A percentile compares a stretch with the other conserved stretches of the same genome.
Conservation (phyloP, 2,888 invertebrate genomes). For the Archips crataeganus region DNA sequence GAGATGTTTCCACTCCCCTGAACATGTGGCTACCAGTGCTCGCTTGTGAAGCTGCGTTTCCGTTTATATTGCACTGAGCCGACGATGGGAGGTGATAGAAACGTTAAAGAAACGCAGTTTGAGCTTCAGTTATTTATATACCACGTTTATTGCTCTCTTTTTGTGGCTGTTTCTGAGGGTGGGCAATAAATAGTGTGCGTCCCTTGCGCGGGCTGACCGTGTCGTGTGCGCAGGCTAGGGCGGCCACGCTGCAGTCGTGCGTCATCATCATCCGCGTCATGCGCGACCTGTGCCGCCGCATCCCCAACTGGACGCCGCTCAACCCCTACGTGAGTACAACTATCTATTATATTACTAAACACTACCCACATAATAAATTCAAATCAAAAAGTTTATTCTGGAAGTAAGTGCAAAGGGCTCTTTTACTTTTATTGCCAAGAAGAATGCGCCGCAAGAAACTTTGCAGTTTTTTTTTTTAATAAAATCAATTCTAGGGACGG, state of each 20-base stretch:
- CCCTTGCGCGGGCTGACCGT: slow-evolving; percentile 7
- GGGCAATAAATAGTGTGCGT: slow-evolving; percentile 58
- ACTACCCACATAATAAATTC: too few species aligned
- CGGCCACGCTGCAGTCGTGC: slow-evolving; percentile 97
- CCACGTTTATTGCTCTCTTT: slow-evolving; percentile 65
- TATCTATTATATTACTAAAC: neutral
- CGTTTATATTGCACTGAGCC: slow-evolving; percentile 66
- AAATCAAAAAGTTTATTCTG: too few species aligned
- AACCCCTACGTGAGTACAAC: slow-evolving; percentile 94
- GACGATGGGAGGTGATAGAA: slow-evolving; percentile 55
- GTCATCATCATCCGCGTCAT: slow-evolving; percentile 98
- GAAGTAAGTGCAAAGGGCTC: too few species aligned
- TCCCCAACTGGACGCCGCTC: slow-evolving; percentile 97
- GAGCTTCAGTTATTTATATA: slow-evolving; percentile 47
- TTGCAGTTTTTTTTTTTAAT: too few species aligned
- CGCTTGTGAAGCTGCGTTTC: slow-evolving; percentile 74
- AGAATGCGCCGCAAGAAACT: too few species aligned
- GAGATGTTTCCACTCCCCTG: slow-evolving; percentile 64
- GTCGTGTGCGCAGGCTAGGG: slow-evolving; percentile 92
- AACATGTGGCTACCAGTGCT: slow-evolving; percentile 84
- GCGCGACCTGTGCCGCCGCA: slow-evolving; percentile 97
- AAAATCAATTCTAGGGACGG: too few species aligned
- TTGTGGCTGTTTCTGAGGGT: slow-evolving; percentile 48
- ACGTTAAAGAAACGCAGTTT: slow-evolving; percentile 73
- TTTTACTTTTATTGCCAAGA: too few species aligned